These are phyloP conservation scores for Hypercompe scribonia DNA, from an alignment of 2,888 invertebrate genomes.

Conservation along the genomic window DNA sequence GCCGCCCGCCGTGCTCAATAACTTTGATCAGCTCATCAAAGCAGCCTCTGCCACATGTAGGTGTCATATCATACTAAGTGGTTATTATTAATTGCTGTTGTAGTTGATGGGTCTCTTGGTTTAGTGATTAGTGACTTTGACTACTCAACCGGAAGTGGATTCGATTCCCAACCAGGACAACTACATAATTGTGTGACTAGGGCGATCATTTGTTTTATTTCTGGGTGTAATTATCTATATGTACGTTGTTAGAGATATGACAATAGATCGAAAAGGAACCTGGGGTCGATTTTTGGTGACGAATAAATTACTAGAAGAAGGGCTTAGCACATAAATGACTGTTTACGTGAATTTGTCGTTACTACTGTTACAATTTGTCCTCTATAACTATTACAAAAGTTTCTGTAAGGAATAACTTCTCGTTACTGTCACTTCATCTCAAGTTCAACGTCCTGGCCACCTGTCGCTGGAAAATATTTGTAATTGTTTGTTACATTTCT, in stretches of 20 bases:
- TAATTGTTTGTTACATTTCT: too few relatives aligned
- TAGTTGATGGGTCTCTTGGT: not conserved
- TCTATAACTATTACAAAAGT: too few relatives aligned
- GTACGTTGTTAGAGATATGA: too few relatives aligned
- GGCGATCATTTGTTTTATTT: not conserved
- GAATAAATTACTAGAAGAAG: too few relatives aligned
- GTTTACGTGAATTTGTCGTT: not conserved
- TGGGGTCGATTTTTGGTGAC: not conserved
- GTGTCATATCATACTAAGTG: constrained; percentile 24
- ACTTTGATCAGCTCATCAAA: constrained; percentile 63
- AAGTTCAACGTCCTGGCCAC: too few relatives aligned
- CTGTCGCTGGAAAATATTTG: too few relatives aligned
- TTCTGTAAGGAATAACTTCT: too few relatives aligned
- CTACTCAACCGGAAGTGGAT: not conserved
- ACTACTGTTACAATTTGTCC: not conserved
- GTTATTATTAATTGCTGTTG: not conserved
- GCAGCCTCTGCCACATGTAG: constrained; percentile 65
- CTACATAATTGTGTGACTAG: not conserved
- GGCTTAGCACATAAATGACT: too few relatives aligned
- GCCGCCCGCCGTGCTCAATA: constrained; percentile 57
- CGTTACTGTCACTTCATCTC: too few relatives aligned
- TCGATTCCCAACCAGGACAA: not conserved
- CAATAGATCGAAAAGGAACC: not conserved
- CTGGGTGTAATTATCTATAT: not conserved
- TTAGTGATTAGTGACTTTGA: not conserved